These are phyloP conservation scores for Bungarus multicinctus DNA, from an alignment of 2,113 vertebrate genomes.

Conservation along the genomic window DNA sequence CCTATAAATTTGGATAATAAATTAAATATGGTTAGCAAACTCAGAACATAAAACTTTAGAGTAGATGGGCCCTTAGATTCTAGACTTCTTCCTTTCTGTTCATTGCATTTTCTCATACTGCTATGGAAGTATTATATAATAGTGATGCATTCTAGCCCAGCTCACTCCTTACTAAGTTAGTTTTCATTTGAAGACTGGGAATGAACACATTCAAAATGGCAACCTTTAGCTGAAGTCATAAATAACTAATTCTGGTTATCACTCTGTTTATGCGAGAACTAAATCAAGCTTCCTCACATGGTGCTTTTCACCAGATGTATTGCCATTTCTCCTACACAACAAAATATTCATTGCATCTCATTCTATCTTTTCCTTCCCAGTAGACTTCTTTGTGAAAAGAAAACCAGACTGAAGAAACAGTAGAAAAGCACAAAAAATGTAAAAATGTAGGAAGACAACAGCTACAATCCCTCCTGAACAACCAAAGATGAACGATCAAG, in stretches of 20 bases:
- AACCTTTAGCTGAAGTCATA: neutral
- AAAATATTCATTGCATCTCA: neutral
- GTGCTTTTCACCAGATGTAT: neutral
- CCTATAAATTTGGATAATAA: neutral
- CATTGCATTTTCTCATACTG: neutral
- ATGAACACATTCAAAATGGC: neutral
- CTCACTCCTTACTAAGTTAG: neutral
- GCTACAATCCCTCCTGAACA: neutral
- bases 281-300: neutral
- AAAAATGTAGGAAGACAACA: neutral
- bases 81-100: neutral
- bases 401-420: neutral
- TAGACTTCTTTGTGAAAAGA: neutral
- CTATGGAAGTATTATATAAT: neutral
- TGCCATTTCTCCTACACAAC: neutral
- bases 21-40: neutral
- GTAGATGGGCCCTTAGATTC: neutral
- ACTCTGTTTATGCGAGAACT: neutral
- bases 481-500: neutral
- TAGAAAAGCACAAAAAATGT: neutral
- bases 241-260: neutral
- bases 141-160: neutral
- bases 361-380: neutral
- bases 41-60: neutral
- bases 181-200: neutral